Percentiles rank a stretch among this genome's conserved stretches.
Evolutionary conservation across 2,113 vertebrate species (phyloP).

Genomic region (Proterorhinus semilunaris): DNA sequence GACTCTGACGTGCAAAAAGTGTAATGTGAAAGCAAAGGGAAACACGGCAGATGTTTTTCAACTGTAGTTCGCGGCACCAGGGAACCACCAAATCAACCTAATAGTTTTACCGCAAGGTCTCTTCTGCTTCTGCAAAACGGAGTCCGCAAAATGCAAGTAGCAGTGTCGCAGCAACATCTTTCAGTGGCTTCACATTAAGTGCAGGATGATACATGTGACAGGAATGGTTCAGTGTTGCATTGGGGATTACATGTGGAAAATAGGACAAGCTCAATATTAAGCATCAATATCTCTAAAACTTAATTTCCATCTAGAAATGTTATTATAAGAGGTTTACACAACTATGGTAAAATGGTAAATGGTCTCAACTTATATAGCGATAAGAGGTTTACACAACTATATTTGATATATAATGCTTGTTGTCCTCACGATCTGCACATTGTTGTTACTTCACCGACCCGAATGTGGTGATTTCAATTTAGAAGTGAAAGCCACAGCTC

Average conservation of each 20-base stretch:
- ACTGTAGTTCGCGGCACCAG: constrained; percentile 39
- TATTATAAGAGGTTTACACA: too few relatives aligned
- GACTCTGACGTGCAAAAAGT: constrained; percentile 49
- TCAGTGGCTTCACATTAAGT: not conserved
- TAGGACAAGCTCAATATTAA: too few relatives aligned
- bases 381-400: too few relatives aligned
- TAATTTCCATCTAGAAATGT: too few relatives aligned
- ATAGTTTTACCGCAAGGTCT: constrained; percentile 65
- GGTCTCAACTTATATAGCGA: too few relatives aligned
- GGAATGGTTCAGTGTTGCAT: constrained; percentile 5
- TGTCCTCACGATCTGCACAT: not conserved
- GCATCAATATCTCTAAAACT: too few relatives aligned
- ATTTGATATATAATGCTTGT: not conserved
- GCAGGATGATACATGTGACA: not conserved
- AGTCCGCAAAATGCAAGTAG: constrained; percentile 58
- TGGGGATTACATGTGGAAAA: constrained; percentile 2
- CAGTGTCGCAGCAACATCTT: not conserved
- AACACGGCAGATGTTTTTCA: constrained; percentile 64
- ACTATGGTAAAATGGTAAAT: too few relatives aligned
- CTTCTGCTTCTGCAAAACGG: constrained; percentile 51
- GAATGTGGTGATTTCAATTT: not conserved
- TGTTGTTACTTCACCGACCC: not conserved
- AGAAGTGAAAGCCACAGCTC: not conserved
- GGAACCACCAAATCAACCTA: constrained; percentile 57
- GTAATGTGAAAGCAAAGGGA: constrained; percentile 51